Base-by-base conservation (phyloP, 2,888 invertebrate genomes). In the Andrena bicolor region DNA sequence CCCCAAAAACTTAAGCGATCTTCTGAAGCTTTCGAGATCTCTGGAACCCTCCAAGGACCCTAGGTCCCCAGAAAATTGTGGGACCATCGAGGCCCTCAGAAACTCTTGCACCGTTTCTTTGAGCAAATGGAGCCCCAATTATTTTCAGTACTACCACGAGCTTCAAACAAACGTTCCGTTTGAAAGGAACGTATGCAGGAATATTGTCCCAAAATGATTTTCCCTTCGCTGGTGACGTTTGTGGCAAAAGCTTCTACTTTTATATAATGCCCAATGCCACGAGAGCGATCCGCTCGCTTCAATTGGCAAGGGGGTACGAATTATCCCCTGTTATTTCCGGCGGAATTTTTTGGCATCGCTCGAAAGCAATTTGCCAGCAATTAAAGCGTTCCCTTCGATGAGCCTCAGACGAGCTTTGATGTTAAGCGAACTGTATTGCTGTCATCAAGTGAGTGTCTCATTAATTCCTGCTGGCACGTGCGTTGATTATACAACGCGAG, bases 361-460 rank as follows among this genome's bases (percentile, higher is more conserved):
- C 53, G 48, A 61, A 72, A 77, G 77, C 82, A 74, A 83, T 83
- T 77, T 83, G 82, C 77, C 83, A 82, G 71, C 76, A 72, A 82
- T 82, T 82, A 82, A 82, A 76, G 51, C 35, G 76, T 66, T 76
- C 82, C 56, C 68, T 61, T 82, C 82, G 28, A 76, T 71, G 82
- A 82, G 35, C 71, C 30, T 41, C 75, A 8, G 10, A 28, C 23
- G 56, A 20, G 30, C 49, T 56, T 56, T 53, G 30, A 49, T 30
- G 56, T 63, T 70, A 66, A 66, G 23, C 7, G 35, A 56, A 63
- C 71, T 76, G 49, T 65, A 75, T 60, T 28, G 26, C 74, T 80
- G 75, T 80, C 70, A 58, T 80, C 80, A 13, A 32, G 58, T 16
- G n/a, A 70, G 32, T 49, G 48, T 30, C 64, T 81, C 48, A 53